Percentiles rank a stretch among this genome's conserved stretches.
Evolutionary conservation across 2,888 invertebrate species (phyloP).

Genomic region (Aricia artaxerxes): DNA sequence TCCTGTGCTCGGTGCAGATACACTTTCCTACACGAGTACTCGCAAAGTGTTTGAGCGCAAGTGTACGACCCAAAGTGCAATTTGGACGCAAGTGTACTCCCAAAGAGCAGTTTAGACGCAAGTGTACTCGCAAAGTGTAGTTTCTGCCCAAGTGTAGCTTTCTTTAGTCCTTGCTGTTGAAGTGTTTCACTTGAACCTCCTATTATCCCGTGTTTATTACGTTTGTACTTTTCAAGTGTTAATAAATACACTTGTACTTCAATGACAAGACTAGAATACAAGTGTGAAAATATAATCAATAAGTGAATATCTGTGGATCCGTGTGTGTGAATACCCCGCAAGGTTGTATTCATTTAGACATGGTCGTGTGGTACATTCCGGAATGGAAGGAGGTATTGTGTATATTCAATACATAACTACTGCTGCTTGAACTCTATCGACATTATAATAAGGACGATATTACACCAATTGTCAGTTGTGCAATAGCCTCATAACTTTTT

Average conservation of each 20-base stretch:
- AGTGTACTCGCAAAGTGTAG: background rate
- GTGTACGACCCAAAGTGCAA: background rate
- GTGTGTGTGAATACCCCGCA: background rate
- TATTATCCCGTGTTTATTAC: background rate
- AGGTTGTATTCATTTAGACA: constrained; percentile 44
- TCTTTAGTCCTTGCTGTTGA: background rate
- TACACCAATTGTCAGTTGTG: background rate
- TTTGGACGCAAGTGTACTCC: background rate
- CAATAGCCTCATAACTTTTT: background rate
- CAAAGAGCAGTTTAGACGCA: background rate
- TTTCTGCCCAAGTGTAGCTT: background rate
- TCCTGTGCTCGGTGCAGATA: background rate
- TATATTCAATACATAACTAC: background rate
- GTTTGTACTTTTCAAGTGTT: background rate
- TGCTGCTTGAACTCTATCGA: background rate
- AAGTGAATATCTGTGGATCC: background rate
- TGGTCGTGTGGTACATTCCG: constrained; percentile 61
- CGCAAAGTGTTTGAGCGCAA: background rate
- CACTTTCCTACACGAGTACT: background rate
- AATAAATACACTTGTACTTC: background rate
- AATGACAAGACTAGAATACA: background rate
- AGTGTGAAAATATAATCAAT: background rate
- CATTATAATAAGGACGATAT: background rate
- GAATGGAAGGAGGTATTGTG: constrained; percentile 51
- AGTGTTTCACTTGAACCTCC: background rate